phyloP scores from a whole-genome alignment of 2,113 vertebrate species.

The Phylloscopus whistleri region DNA sequence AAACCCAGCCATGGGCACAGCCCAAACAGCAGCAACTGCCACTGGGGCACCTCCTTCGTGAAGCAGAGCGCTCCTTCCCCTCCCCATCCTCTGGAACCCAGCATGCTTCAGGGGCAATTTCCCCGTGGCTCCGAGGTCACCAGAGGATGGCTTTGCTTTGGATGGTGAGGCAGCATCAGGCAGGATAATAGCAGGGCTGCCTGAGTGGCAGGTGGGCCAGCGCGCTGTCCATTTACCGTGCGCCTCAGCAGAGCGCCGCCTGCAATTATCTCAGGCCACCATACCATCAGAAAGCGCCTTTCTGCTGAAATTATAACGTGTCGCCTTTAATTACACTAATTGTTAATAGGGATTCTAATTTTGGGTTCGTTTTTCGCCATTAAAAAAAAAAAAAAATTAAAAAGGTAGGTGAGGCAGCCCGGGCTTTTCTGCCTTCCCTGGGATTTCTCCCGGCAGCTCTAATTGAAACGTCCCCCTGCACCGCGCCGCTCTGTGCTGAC shows the following conservation, averaged over 20 bases:
- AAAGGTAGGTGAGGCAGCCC: not conserved
- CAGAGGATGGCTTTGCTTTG: not conserved
- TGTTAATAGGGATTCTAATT: slow-evolving; percentile 28
- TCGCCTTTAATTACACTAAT: slow-evolving; percentile 5
- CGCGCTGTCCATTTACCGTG: not conserved
- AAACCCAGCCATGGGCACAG: fast-evolving
- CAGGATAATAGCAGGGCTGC: not conserved
- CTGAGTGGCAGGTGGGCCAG: not conserved
- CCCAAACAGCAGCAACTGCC: fast-evolving
- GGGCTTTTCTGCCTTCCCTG: not conserved
- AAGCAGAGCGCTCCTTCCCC: fast-evolving
- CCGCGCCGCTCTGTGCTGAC: slow-evolving; percentile 75
- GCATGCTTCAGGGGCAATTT: not conserved
- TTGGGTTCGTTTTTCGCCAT: not conserved
- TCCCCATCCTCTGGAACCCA: not conserved
- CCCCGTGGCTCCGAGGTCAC: fast-evolving
- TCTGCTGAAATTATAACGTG: slow-evolving; percentile 2
- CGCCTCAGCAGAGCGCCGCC: not conserved
- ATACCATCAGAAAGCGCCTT: not conserved
- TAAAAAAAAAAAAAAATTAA: not conserved
- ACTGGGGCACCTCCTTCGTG: fast-evolving
- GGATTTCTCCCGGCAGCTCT: slow-evolving; percentile 48
- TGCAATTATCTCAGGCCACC: slow-evolving; percentile 5
- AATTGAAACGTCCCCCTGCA: slow-evolving; percentile 86
- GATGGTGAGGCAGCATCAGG: not conserved